These are phyloP conservation scores for Ornithorhynchus anatinus DNA, from an alignment of 2,113 vertebrate species.

Conservation along the genomic window DNA sequence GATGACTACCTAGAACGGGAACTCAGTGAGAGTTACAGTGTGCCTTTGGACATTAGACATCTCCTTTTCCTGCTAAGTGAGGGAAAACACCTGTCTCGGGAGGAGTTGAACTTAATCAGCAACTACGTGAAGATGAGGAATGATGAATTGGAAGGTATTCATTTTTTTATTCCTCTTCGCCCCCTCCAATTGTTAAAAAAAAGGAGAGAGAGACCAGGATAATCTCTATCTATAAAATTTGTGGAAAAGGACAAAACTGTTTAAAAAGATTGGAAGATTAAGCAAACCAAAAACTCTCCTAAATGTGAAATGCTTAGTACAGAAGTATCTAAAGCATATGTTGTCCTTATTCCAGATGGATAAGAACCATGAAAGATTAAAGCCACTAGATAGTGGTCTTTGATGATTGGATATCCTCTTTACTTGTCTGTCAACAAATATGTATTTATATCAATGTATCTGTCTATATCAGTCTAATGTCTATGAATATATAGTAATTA, in stretches of 20 bases:
- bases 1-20: conserved; percentile 72
- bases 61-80: conserved; percentile 73
- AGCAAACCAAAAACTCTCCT: neutral
- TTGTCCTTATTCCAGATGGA: too few species aligned
- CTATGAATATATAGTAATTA: too few species aligned
- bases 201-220: too few species aligned
- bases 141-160: conserved; percentile 68
- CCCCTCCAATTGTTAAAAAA: neutral
- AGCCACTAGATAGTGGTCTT: too few species aligned
- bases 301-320: neutral
- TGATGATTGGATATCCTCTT: too few species aligned
- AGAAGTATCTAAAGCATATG: neutral
- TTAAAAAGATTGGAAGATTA: neutral
- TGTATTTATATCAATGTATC: too few species aligned
- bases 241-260: neutral
- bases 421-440: too few species aligned
- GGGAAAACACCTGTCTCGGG: conserved; percentile 69
- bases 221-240: too few species aligned
- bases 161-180: neutral
- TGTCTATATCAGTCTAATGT: too few species aligned
- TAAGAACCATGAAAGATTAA: too few species aligned
- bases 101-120: conserved; percentile 67
- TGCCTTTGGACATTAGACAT: conserved; percentile 63
- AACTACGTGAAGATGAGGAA: conserved; percentile 67
- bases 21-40: conserved; percentile 57